Conservation (phyloP, 2,888 invertebrate species). For the Pherbina coryleti region DNA sequence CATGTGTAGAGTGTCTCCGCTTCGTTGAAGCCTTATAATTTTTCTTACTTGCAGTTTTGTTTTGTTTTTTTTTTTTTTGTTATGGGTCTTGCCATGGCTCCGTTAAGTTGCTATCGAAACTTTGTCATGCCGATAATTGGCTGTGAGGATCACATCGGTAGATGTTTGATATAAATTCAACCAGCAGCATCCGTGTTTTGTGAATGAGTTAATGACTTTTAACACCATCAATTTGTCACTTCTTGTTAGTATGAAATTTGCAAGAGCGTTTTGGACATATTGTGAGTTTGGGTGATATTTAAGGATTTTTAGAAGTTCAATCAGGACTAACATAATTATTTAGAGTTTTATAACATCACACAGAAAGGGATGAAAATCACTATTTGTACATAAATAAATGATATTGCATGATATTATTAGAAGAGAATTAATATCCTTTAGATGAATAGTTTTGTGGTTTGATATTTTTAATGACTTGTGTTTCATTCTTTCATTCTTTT, state of each 20-base stretch:
- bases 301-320: too few relatives aligned
- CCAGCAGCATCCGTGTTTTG: neutral
- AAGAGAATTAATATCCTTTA: too few relatives aligned
- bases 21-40: neutral
- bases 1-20: neutral
- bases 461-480: too few relatives aligned
- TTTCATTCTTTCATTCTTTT: neutral
- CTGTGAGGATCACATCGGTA: slow-evolving; percentile 12
- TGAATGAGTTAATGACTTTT: slow-evolving; percentile 60
- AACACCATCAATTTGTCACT: slow-evolving; percentile 67
- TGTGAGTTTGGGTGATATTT: too few relatives aligned
- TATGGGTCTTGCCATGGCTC: slow-evolving; percentile 4
- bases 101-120: slow-evolving; percentile 24
- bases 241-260: slow-evolving; percentile 57
- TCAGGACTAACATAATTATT: too few relatives aligned
- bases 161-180: neutral
- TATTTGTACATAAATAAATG: too few relatives aligned
- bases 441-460: too few relatives aligned
- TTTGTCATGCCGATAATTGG: slow-evolving; percentile 66
- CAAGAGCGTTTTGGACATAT: too few relatives aligned
- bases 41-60: neutral
- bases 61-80: neutral
- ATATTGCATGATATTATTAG: too few relatives aligned
- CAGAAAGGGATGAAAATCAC: too few relatives aligned
- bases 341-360: too few relatives aligned